A percentile compares a stretch with the other conserved stretches of the same genome.
phyloP scores from a whole-genome alignment of 2,888 invertebrate species.

The Parnassius mnemosyne region DNA sequence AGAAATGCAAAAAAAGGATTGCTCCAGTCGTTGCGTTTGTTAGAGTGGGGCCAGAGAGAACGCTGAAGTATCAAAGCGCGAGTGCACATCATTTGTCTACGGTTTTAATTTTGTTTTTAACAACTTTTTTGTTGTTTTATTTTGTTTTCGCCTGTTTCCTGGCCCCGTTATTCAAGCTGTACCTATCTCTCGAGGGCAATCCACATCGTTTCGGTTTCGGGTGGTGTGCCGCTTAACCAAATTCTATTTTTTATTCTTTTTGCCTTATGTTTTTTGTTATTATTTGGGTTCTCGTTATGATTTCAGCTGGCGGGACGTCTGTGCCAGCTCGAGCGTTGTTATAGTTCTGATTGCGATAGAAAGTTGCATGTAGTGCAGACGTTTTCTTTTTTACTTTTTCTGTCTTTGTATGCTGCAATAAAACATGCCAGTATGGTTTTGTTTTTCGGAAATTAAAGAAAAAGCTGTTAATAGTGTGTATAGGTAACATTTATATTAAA shows the following conservation, averaged over 20 bases:
- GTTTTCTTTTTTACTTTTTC: constrained; percentile 17
- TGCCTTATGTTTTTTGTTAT: constrained; percentile 52
- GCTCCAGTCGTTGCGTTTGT: constrained; percentile 69
- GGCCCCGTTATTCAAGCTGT: constrained; percentile 45
- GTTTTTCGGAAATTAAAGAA: constrained; percentile 26
- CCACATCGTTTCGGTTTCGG: constrained; percentile 68
- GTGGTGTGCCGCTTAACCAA: constrained; percentile 69
- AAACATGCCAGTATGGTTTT: constrained; percentile 27
- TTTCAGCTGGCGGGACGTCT: constrained; percentile 39
- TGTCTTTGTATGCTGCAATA: constrained; percentile 23
- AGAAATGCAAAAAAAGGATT: constrained; percentile 64
- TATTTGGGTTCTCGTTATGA: constrained; percentile 59
- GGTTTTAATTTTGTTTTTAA: constrained; percentile 30
- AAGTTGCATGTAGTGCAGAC: constrained; percentile 43
- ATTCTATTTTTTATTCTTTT: constrained; percentile 51
- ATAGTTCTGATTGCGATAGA: constrained; percentile 38
- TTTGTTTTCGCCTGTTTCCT: constrained; percentile 37
- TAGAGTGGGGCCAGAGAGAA: constrained; percentile 50
- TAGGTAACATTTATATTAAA: too few species aligned
- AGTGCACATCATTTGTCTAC: constrained; percentile 21
- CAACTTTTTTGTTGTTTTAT: constrained; percentile 25
- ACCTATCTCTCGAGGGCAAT: constrained; percentile 72
- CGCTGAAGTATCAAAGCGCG: constrained; percentile 32
- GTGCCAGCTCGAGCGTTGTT: constrained; percentile 46
- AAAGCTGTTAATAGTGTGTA: constrained; percentile 5